A percentile compares a stretch with the other conserved stretches of the same genome.
Conservation (phyloP, 2,113 vertebrate genomes). For the Hoplias malabaricus region DNA sequence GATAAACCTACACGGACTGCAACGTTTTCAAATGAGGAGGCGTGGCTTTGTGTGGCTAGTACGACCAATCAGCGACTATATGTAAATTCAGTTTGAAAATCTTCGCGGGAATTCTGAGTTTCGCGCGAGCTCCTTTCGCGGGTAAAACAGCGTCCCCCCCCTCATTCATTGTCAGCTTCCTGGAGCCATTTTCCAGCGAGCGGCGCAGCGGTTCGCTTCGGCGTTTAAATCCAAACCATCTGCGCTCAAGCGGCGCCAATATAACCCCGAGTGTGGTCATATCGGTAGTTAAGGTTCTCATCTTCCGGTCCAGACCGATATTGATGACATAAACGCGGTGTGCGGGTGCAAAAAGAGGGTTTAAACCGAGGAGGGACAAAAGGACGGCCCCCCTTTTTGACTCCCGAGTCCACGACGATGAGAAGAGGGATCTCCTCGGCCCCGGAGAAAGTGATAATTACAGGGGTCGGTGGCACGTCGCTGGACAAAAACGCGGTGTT, state of each 20-base stretch:
- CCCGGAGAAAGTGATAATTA: constrained; percentile 55
- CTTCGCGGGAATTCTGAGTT: constrained; percentile 78
- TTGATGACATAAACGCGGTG: constrained; percentile 40
- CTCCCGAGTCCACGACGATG: constrained; percentile 55
- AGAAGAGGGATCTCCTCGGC: constrained; percentile 60
- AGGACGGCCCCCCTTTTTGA: constrained; percentile 40
- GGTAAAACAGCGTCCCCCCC: constrained; percentile 53
- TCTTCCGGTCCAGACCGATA: constrained; percentile 55
- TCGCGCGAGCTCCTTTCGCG: constrained; percentile 63
- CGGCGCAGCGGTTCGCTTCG: constrained; percentile 36
- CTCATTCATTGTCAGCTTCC: constrained; percentile 67
- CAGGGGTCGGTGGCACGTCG: constrained; percentile 50
- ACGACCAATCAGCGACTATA: constrained; percentile 67
- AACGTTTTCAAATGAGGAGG: constrained; percentile 7
- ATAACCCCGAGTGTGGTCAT: not conserved
- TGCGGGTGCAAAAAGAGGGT: constrained; percentile 62
- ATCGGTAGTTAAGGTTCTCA: constrained; percentile 28
- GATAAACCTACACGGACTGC: not conserved
- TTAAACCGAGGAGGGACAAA: constrained; percentile 65
- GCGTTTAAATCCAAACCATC: constrained; percentile 66
- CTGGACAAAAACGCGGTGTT: constrained; percentile 49
- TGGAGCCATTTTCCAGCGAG: constrained; percentile 66
- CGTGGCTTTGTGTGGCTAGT: constrained; percentile 36
- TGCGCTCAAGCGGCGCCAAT: constrained; percentile 29
- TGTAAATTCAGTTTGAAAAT: constrained; percentile 86